Evolutionary conservation across 2,113 vertebrate species (phyloP), one percentile per base, ranked within the genome.

Genomic region (Scalopus aquaticus): DNA sequence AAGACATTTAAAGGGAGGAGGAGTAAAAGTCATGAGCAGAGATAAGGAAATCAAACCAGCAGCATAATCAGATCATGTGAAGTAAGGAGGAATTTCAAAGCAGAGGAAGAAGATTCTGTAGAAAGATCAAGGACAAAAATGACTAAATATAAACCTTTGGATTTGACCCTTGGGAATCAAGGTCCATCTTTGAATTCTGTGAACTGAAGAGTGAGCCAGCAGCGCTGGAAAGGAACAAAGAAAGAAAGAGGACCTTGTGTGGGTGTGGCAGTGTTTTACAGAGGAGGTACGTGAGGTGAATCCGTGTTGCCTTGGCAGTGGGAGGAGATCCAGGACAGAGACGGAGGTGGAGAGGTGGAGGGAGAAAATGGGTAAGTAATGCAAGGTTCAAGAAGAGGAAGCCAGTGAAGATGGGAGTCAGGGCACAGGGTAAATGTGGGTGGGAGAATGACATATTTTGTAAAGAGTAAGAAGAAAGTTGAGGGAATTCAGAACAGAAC

Each of bases 121-220:
- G 83, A 94, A 96, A 96, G 91, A 92, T 94, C 91, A 93, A 96
- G 95, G 83, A 69, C 64, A 77, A 24, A 28, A 65, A 64, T 81
- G 56, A 54, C 73, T 95, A 76, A 97, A 96, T 90, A 84, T 70
- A 92, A 91, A 20, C 49, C 82, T 88, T 94, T 85, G 37, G 60
- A 22, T 60, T 82, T 92, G 80, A 62, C 72, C 60, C 56, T 92
- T 67, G 54, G 74, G 56, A 46, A 81, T 88, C 90, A 58, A n/a
- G 85, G 84, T 88, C 77, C 84, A 9, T 42, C 70, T 90, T 80
- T 95, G 77, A 88, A 58, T 95, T 97, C 51, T 42, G 15, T n/a
- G 9, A 26, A 28, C 51, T 60, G 81, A 85, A 62, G 35, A 72
- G 35, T 56, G 73, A 93, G 24, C 46, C n/a, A 54, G 20, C 42